Evolutionary conservation across 1,140 invertebrate genomes (phyloP).

Genomic region (Trissolcus basalis): DNA sequence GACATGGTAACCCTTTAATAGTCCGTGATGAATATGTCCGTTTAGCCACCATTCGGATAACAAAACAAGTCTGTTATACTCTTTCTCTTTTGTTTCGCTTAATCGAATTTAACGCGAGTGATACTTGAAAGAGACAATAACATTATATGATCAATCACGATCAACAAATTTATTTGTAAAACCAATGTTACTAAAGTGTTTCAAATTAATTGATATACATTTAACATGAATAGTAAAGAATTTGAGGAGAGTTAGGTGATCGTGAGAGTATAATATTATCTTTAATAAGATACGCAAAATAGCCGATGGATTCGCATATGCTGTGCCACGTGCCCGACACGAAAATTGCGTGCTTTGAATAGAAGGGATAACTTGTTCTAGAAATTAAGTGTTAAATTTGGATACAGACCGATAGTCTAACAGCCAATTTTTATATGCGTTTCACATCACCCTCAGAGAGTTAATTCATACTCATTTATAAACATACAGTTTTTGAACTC

Average conservation of each 20-base stretch:
- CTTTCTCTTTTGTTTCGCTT: constrained; percentile 20
- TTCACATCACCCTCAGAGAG: no score
- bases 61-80: constrained; percentile 38
- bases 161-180: no score
- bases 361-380: constrained; percentile 41
- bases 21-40: constrained; percentile 34
- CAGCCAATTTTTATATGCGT: constrained; percentile 23
- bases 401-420: constrained; percentile 1
- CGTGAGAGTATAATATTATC: constrained; percentile 57
- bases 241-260: constrained; percentile 5
- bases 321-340: constrained; percentile 59
- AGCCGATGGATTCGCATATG: constrained; percentile 55
- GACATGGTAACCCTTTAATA: constrained; percentile 56
- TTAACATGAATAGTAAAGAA: no score
- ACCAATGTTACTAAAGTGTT: no score
- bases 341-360: constrained; percentile 52
- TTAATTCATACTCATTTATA: no score
- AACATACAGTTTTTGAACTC: no score
- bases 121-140: no score
- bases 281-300: constrained; percentile 58
- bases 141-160: no score
- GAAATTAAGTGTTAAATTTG: constrained; percentile 32
- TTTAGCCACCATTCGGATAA: constrained; percentile 26
- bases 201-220: no score
- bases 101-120: constrained; percentile 32